Evolutionary conservation across 1,140 invertebrate genomes (phyloP).

Genomic region (Cydia fagiglandana): DNA sequence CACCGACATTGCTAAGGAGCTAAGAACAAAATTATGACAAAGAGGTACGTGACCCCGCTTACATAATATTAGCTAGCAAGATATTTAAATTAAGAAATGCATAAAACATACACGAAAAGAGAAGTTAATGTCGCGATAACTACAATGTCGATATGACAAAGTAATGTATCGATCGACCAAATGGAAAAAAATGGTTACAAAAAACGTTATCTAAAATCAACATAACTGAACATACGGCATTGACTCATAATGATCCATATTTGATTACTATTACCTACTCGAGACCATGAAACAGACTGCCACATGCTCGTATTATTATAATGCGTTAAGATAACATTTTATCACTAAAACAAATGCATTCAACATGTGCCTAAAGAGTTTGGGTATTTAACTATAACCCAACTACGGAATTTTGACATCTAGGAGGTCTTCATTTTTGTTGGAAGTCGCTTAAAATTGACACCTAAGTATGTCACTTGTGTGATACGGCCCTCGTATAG

Average conservation of each 20-base stretch:
- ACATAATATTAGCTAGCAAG: neutral
- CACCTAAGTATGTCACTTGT: too few species aligned
- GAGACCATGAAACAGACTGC: neutral
- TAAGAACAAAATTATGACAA: slow-evolving; percentile 2
- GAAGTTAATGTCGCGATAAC: neutral
- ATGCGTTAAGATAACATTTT: neutral
- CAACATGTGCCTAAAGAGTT: too few species aligned
- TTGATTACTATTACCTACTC: neutral
- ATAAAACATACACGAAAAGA: neutral
- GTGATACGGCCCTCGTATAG: too few species aligned
- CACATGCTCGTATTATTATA: neutral
- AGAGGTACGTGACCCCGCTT: neutral
- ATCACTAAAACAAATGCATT: too few species aligned
- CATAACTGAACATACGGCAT: slow-evolving; percentile 16
- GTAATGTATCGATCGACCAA: slow-evolving; percentile 1
- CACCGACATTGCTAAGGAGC: too few species aligned
- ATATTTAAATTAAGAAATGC: neutral
- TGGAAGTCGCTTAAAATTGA: too few species aligned
- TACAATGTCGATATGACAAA: neutral
- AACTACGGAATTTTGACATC: too few species aligned
- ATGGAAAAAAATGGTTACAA: slow-evolving; percentile 4
- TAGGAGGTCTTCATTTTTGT: too few species aligned
- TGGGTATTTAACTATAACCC: too few species aligned
- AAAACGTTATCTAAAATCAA: slow-evolving; percentile 31
- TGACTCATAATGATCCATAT: slow-evolving; percentile 21